Evolutionary conservation across 2,888 invertebrate species (phyloP).

Genomic region (Mesorhabditis spiculigera): DNA sequence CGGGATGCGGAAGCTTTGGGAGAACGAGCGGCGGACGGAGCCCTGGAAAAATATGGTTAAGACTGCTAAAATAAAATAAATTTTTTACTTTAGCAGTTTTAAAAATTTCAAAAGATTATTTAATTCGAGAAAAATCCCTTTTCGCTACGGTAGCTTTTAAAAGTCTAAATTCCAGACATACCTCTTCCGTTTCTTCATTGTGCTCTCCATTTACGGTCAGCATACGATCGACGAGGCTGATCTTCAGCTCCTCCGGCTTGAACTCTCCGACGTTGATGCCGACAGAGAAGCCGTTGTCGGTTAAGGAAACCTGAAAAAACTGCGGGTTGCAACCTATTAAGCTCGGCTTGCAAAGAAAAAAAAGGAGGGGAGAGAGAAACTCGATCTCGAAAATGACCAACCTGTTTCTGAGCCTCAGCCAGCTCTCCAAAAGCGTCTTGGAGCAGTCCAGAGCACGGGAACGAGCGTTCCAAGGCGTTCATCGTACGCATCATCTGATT

Average conservation of each 20-base stretch:
- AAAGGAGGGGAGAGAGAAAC: no score
- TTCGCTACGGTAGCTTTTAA: background rate
- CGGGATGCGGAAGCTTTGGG: conserved; percentile 25
- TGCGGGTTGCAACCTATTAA: no score
- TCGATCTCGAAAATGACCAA: no score
- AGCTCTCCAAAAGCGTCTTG: no score
- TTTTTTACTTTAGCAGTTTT: background rate
- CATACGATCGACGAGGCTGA: conserved; percentile 26
- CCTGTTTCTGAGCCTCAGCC: no score
- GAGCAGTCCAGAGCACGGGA: no score
- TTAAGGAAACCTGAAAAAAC: no score
- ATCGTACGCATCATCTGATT: no score
- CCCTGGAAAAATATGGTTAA: background rate
- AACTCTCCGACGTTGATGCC: conserved; percentile 25
- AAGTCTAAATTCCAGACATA: conserved; percentile 20
- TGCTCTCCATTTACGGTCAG: conserved; percentile 30
- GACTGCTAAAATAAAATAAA: conserved; percentile 1
- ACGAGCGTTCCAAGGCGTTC: no score
- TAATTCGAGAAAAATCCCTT: background rate
- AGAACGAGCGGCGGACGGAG: conserved; percentile 23
- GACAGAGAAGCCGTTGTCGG: conserved; percentile 22
- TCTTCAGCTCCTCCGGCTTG: conserved; percentile 34
- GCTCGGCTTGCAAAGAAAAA: no score
- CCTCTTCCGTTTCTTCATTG: conserved; percentile 24
- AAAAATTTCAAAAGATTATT: background rate